Base-by-base conservation (phyloP, 2,113 vertebrate species). In the Piaya cayana region DNA sequence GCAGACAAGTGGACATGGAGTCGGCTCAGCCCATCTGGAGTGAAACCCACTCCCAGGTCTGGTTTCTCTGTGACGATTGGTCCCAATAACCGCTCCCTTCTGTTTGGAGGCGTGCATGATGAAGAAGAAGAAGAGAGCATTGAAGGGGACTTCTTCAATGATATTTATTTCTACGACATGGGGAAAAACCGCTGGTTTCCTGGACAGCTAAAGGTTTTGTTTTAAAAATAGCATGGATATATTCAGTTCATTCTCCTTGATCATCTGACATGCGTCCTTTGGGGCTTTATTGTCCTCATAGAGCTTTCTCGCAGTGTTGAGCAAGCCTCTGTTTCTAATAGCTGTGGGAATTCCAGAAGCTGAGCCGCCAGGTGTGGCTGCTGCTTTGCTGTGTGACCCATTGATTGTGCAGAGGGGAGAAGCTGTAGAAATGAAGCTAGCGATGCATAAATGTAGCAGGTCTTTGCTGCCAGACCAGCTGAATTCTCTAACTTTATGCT, bases 71-170 rank as follows among this genome's bases (percentile, higher is more conserved):
- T 98, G 97, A 98, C 98, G 0, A 17, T 98, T 34, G 98, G 98
- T 8, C 98, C 98, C 1, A 98, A 92, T 18, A 98, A 98, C 12
- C 98, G 99, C 30, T 98, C 97, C 6, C 93, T 99, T 20, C 97
- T 99, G 5, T 99, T 99, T 1, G 99, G 99, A 2, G 99, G 99
- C 0, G 99, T 99, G 47, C 98, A 98, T 18, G 99, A 99, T 2
- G 98, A 99, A 71, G 99, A 99, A 59, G 99, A 99, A 45, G 99
- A 99, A 25, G 99, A 99, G 94, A 97, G 97, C 15, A 96, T 99
- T 5, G 98, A 99, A 76, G 99, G 99, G 1, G 98, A 99, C 74
- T 99, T 99, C 98, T 99, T 98, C 69, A 99, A 98, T 0, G 99
- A 99, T 68, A 94, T 99, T 30, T 98, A 99, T 88, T 96, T 99